These are phyloP conservation scores for Myripristis jacobus DNA, from an alignment of 2,797 vertebrate genomes.

Conservation along the genomic window DNA sequence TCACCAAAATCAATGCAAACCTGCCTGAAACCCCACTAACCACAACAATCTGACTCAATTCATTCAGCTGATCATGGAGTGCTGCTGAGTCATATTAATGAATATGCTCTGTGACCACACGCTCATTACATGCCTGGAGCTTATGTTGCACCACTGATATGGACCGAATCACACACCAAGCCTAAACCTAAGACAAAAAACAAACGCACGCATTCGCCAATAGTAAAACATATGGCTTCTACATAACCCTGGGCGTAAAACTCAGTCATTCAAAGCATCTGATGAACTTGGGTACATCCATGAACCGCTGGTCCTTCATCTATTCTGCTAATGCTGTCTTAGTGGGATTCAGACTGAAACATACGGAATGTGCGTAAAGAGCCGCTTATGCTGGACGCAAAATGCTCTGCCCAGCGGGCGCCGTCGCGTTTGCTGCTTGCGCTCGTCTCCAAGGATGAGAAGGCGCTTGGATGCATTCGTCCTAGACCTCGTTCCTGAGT, in stretches of 20 bases:
- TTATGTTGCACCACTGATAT: slow-evolving; percentile 16
- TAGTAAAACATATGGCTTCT: slow-evolving; percentile 1
- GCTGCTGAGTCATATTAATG: slow-evolving; percentile 74
- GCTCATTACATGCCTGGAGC: slow-evolving; percentile 28
- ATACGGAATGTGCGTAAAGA: slow-evolving; percentile 82
- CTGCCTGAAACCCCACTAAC: neutral
- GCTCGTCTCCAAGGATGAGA: slow-evolving; percentile 77
- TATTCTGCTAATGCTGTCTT: slow-evolving; percentile 44
- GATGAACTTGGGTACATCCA: slow-evolving; percentile 42
- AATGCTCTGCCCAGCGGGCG: slow-evolving; percentile 80
- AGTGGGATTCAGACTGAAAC: slow-evolving; percentile 73
- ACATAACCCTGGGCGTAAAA: neutral
- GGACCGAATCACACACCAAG: neutral
- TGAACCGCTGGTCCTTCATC: slow-evolving; percentile 41
- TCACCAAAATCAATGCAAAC: neutral
- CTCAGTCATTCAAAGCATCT: slow-evolving; percentile 21
- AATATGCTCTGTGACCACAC: slow-evolving; percentile 41
- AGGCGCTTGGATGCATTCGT: slow-evolving; percentile 73
- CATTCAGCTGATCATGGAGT: slow-evolving; percentile 29
- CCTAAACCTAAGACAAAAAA: neutral
- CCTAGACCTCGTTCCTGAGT: slow-evolving; percentile 62
- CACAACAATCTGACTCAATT: slow-evolving; percentile 42
- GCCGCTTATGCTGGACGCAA: slow-evolving; percentile 77
- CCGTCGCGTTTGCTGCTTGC: slow-evolving; percentile 81
- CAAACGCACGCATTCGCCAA: neutral